Evolutionary conservation across 2,797 vertebrate species (phyloP).

Genomic region (Hippopotamyrus pictus): DNA sequence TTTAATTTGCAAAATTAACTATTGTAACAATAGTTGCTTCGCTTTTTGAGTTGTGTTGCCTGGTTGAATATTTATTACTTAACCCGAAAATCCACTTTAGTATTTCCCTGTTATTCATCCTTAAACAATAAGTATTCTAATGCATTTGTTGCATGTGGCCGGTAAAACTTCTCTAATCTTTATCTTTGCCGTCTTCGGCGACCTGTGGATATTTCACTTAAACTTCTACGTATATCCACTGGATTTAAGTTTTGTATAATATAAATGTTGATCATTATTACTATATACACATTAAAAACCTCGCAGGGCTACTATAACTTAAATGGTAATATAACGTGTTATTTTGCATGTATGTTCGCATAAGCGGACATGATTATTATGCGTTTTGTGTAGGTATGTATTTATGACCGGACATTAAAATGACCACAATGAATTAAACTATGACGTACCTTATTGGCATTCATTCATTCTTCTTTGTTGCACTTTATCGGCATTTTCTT

Average conservation of each 20-base stretch:
- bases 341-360: background rate
- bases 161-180: background rate
- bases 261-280: background rate
- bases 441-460: background rate
- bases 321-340: background rate
- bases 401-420: background rate
- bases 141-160: background rate
- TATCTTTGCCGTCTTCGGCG: background rate
- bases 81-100: background rate
- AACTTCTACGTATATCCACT: background rate
- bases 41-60: background rate
- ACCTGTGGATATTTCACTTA: background rate
- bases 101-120: background rate
- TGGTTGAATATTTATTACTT: background rate
- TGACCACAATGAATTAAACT: background rate
- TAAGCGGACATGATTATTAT: background rate
- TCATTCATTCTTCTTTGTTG: background rate
- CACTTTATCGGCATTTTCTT: background rate
- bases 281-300: background rate
- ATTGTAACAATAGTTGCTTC: background rate
- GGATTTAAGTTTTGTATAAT: background rate
- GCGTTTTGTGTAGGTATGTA: background rate
- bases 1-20: background rate
- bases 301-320: background rate
- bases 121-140: background rate